These are phyloP conservation scores for Thamnophis elegans DNA, from an alignment of 2,797 vertebrate genomes.

Conservation along the genomic window DNA sequence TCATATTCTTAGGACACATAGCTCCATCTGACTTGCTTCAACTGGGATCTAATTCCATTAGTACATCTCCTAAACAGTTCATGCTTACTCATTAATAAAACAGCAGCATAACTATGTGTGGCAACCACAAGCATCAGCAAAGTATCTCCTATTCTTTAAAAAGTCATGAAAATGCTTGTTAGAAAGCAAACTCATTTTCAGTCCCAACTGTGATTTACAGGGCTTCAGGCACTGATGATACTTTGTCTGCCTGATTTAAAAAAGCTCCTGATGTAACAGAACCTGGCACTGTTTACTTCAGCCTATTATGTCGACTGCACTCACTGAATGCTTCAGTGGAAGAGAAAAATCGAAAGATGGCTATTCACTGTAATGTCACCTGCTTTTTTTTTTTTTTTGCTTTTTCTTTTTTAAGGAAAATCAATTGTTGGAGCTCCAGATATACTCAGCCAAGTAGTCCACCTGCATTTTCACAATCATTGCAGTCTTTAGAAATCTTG, in stretches of 20 bases:
- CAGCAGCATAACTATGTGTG: conserved; percentile 67
- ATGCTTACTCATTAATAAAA: conserved; percentile 74
- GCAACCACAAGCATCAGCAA: conserved; percentile 74
- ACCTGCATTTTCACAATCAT: conserved; percentile 69
- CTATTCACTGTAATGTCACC: conserved; percentile 80
- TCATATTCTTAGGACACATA: neutral
- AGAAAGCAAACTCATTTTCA: conserved; percentile 78
- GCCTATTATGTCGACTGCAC: conserved; percentile 78
- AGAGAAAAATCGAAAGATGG: conserved; percentile 79
- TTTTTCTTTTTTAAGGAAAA: conserved; percentile 72
- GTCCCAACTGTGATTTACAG: conserved; percentile 72
- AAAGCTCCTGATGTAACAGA: conserved; percentile 79
- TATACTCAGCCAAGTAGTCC: conserved; percentile 70
- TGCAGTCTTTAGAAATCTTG: conserved; percentile 62
- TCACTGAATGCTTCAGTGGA: conserved; percentile 78
- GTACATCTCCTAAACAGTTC: conserved; percentile 62
- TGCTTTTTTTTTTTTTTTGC: conserved; percentile 71
- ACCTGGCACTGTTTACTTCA: conserved; percentile 83
- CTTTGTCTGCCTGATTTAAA: conserved; percentile 80
- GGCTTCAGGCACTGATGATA: conserved; percentile 76
- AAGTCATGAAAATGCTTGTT: conserved; percentile 77
- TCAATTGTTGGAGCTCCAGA: conserved; percentile 78
- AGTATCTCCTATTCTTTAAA: conserved; percentile 74
- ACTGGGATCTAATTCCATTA: conserved; percentile 65
- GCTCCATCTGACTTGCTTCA: conserved; percentile 23